A percentile compares a stretch with the other conserved stretches of the same genome.
phyloP scores from a whole-genome alignment of 2,888 invertebrate genomes.

The Chrysolina haemoptera region DNA sequence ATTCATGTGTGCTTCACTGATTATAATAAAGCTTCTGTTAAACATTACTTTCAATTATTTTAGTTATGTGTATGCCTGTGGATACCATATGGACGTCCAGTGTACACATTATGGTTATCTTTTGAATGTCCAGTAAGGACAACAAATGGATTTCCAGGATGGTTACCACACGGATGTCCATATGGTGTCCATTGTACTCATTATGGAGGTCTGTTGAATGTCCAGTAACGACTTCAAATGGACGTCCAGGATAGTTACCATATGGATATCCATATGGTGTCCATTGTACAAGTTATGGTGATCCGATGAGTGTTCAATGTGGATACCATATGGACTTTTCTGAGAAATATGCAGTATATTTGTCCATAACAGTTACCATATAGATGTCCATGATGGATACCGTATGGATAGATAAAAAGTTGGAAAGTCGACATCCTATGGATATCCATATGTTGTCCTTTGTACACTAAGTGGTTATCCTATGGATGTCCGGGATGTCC shows the following conservation, averaged over 20 bases:
- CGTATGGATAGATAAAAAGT: conserved; percentile 6
- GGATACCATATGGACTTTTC: conserved; percentile 9
- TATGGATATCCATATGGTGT: background rate
- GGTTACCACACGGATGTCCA: background rate
- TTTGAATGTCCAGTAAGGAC: background rate
- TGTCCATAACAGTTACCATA: conserved; percentile 5
- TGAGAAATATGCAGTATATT: background rate
- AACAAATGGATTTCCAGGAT: background rate
- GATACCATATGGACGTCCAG: background rate
- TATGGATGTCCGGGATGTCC: conserved; percentile 1
- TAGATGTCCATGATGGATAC: conserved; percentile 11
- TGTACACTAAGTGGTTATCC: conserved; percentile 14
- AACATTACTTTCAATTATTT: background rate
- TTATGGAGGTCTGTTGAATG: background rate
- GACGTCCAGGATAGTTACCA: background rate
- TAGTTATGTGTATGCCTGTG: background rate
- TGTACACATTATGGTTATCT: background rate
- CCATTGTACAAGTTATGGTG: background rate
- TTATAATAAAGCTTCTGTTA: background rate
- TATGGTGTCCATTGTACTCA: background rate
- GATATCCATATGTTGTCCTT: conserved; percentile 18
- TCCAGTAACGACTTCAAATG: background rate
- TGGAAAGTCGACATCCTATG: conserved; percentile 10
- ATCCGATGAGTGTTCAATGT: conserved; percentile 1
- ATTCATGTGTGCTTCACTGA: background rate